Conservation (phyloP, 1,140 invertebrate species). For the Aphis gossypii region DNA sequence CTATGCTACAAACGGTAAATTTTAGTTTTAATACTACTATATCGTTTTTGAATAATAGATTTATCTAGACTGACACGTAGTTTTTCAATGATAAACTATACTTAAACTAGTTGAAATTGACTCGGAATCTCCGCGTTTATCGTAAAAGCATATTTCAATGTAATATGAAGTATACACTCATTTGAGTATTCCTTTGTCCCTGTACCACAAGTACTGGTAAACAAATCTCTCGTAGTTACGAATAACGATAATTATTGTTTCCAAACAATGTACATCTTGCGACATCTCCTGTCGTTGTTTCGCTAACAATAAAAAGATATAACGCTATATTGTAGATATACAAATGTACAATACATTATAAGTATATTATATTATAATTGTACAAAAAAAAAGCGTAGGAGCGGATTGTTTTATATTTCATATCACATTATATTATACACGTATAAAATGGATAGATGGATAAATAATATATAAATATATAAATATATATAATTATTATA, state of each 20-base stretch:
- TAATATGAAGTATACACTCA: neutral
- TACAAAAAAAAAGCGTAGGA: neutral
- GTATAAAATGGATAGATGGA: neutral
- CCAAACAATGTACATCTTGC: neutral
- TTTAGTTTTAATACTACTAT: no score
- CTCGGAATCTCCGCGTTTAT: neutral
- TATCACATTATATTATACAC: neutral
- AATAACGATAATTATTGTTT: constrained; percentile 14
- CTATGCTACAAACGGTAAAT: no score
- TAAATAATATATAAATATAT: neutral
- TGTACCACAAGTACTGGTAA: neutral
- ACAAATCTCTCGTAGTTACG: neutral
- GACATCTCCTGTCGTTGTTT: neutral
- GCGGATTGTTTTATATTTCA: neutral
- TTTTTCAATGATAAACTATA: no score
- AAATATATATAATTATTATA: neutral
- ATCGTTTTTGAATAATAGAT: no score
- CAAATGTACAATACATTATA: neutral
- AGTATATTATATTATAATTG: neutral
- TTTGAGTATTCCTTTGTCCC: neutral
- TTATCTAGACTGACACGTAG: no score
- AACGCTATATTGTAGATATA: neutral
- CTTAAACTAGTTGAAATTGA: neutral
- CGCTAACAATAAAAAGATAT: neutral
- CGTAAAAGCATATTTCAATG: neutral